phyloP scores from a whole-genome alignment of 2,888 invertebrate species.

The Sepiola atlantica region DNA sequence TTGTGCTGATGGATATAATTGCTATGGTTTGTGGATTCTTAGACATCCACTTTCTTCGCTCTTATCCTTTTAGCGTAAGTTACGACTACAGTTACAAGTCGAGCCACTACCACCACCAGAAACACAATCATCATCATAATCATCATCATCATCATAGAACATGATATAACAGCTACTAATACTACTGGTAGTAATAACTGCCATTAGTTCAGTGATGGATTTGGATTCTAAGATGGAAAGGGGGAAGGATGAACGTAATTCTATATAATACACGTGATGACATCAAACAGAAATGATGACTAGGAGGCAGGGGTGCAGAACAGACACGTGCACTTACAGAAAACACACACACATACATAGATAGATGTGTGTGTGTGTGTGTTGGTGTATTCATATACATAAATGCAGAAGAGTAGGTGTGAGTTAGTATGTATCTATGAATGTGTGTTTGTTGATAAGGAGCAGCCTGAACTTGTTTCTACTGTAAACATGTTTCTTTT shows the following conservation, averaged over 20 bases:
- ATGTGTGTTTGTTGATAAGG: background rate
- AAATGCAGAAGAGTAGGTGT: background rate
- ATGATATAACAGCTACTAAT: background rate
- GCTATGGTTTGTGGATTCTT: background rate
- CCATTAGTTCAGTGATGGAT: background rate
- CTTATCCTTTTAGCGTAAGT: background rate
- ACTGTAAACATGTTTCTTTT: background rate
- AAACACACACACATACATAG: too few relatives aligned
- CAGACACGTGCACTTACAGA: background rate
- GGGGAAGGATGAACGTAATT: background rate
- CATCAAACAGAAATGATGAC: background rate
- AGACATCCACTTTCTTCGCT: background rate
- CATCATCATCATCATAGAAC: background rate
- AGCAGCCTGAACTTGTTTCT: background rate
- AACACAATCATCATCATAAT: background rate
- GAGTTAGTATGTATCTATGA: background rate
- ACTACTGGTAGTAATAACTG: background rate
- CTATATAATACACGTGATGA: constrained; percentile 19
- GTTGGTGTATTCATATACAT: background rate
- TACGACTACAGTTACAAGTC: background rate
- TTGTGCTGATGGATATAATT: background rate
- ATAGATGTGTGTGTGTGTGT: background rate
- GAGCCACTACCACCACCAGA: background rate
- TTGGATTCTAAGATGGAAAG: background rate
- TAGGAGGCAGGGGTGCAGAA: background rate